phyloP scores from a whole-genome alignment of 2,113 vertebrate genomes.

The Hemiscyllium ocellatum region DNA sequence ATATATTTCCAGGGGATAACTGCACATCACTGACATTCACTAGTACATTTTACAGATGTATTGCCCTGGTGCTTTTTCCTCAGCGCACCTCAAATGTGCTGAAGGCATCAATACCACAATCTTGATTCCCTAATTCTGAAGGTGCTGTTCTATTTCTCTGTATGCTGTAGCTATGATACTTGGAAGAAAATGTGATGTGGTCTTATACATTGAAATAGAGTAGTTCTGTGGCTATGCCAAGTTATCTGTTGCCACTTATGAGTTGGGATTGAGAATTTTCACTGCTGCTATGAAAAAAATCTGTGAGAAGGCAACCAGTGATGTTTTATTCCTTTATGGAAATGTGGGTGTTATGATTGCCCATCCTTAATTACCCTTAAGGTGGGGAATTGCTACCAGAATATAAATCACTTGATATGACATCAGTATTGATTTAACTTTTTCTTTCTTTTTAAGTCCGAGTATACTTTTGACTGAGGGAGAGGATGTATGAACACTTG shows the following conservation, averaged over 20 bases:
- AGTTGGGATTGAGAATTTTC: not conserved
- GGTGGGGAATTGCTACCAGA: not conserved
- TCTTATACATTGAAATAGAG: not conserved
- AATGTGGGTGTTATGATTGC: not conserved
- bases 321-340: not conserved
- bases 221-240: not conserved
- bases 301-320: not conserved
- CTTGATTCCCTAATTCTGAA: not conserved
- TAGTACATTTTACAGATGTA: not conserved
- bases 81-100: not conserved
- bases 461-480: not conserved
- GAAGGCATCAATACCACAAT: not conserved
- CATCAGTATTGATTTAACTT: not conserved
- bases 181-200: not conserved
- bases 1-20: not conserved
- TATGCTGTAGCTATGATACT: not conserved
- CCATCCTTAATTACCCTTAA: not conserved
- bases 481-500: not conserved
- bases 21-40: not conserved
- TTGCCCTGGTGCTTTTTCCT: not conserved
- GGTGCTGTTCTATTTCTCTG: not conserved
- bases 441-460: not conserved
- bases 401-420: not conserved
- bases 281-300: not conserved
- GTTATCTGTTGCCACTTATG: not conserved